Evolutionary conservation across 2,113 vertebrate species (phyloP).

Genomic region (Nymphicus hollandicus): DNA sequence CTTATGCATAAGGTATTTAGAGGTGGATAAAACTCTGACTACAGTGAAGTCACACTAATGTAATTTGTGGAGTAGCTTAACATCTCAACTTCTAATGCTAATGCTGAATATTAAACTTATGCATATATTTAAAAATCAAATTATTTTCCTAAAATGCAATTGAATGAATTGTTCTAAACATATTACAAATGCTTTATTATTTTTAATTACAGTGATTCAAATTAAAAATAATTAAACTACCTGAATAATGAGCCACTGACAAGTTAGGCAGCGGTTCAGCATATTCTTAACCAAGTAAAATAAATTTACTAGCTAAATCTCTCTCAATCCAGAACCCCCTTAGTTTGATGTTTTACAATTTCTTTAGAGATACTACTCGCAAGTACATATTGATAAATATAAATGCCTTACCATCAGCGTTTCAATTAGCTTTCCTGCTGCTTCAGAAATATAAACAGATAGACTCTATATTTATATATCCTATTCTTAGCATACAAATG

Average conservation of each 20-base stretch:
- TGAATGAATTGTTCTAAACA: background rate
- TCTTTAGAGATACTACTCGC: background rate
- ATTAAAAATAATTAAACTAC: background rate
- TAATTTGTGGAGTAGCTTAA: background rate
- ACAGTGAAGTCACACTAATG: background rate
- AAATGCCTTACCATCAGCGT: background rate
- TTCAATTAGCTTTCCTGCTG: background rate
- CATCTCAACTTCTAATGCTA: background rate
- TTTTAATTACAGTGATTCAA: background rate
- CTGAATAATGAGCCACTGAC: background rate
- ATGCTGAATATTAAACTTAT: background rate
- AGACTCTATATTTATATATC: background rate
- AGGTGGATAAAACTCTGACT: background rate
- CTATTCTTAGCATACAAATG: background rate
- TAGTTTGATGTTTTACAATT: background rate
- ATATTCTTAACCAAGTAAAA: background rate
- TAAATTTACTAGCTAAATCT: background rate
- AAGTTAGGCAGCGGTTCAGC: background rate
- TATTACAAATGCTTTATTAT: background rate
- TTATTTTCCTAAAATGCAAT: background rate
- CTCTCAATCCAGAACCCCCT: background rate
- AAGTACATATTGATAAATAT: background rate
- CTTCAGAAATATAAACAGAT: background rate
- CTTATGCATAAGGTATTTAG: background rate
- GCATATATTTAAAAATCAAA: background rate